These are phyloP conservation scores for Gasterosteus aculeatus DNA, from an alignment of 2,113 vertebrate genomes.

Conservation along the genomic window DNA sequence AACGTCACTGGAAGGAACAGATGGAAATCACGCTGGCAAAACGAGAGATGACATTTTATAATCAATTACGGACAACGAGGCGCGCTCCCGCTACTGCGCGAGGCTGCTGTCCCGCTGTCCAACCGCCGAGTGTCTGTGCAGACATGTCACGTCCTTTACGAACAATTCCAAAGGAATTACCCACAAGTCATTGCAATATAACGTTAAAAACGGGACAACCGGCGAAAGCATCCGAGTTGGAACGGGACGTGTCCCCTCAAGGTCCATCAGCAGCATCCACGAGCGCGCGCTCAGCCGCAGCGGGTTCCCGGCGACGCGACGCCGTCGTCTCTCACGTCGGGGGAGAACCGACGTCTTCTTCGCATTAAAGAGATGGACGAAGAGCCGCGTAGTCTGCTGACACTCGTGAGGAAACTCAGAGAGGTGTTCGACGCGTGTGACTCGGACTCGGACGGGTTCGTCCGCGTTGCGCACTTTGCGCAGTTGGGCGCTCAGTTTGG, in stretches of 20 bases:
- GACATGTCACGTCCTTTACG: too few species aligned
- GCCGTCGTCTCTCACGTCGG: not conserved
- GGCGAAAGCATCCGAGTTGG: not conserved
- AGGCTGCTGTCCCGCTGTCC: too few species aligned
- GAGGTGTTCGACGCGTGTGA: slow-evolving; percentile 91
- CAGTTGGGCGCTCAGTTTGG: slow-evolving; percentile 87
- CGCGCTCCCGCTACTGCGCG: too few species aligned
- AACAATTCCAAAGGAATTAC: too few species aligned
- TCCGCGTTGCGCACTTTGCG: slow-evolving; percentile 84
- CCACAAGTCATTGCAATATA: too few species aligned
- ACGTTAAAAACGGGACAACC: too few species aligned
- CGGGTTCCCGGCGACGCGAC: not conserved
- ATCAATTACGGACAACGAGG: too few species aligned
- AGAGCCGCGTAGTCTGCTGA: slow-evolving; percentile 73
- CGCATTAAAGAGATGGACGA: slow-evolving; percentile 48
- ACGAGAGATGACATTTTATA: too few species aligned
- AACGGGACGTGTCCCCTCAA: not conserved
- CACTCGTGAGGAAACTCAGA: slow-evolving; percentile 85
- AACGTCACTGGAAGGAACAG: not conserved
- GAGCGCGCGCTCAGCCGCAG: not conserved
- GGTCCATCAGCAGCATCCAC: slow-evolving; percentile 14
- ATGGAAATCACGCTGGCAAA: not conserved
- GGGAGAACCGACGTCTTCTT: not conserved
- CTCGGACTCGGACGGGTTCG: slow-evolving; percentile 87
- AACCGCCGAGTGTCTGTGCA: too few species aligned